A percentile compares a stretch with the other conserved stretches of the same genome.
Evolutionary conservation across 1,140 invertebrate species (phyloP).

Genomic region (Sycophaga agraensis): DNA sequence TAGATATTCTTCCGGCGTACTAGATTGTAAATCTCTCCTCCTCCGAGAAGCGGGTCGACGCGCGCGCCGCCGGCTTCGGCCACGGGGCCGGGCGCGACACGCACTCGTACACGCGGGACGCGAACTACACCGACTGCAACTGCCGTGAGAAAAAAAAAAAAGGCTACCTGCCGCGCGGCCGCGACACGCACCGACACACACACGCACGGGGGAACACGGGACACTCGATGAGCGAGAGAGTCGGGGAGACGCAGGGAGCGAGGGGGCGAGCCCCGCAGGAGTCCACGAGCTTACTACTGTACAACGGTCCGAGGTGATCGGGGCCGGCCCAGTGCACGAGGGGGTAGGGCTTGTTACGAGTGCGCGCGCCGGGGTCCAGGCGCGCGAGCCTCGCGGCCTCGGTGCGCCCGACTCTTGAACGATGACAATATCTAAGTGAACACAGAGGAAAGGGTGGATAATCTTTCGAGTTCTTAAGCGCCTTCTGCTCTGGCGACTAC

Average conservation of each 20-base stretch:
- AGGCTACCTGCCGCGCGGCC: neutral
- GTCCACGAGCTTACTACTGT: neutral
- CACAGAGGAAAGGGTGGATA: neutral
- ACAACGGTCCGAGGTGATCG: neutral
- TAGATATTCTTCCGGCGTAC: conserved; percentile 65
- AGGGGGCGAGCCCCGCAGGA: no score
- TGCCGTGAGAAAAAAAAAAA: neutral
- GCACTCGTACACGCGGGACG: no score
- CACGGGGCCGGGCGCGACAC: neutral
- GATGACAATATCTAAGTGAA: conserved; percentile 25
- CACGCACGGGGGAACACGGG: neutral
- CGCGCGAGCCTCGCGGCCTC: no score
- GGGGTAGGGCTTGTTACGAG: no score
- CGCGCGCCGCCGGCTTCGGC: neutral
- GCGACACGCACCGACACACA: neutral
- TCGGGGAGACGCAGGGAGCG: no score
- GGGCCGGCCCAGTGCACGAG: no score
- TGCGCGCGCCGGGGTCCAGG: no score
- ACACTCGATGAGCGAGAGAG: no score
- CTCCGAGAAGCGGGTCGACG: conserved; percentile 17
- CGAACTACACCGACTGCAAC: neutral
- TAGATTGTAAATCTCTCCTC: conserved; percentile 55
- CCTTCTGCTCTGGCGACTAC: conserved; percentile 11
- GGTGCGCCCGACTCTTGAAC: neutral
- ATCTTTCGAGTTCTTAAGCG: conserved; percentile 8